These are phyloP conservation scores for Malurus elegans DNA, from an alignment of 2,113 vertebrate species.

Conservation along the genomic window DNA sequence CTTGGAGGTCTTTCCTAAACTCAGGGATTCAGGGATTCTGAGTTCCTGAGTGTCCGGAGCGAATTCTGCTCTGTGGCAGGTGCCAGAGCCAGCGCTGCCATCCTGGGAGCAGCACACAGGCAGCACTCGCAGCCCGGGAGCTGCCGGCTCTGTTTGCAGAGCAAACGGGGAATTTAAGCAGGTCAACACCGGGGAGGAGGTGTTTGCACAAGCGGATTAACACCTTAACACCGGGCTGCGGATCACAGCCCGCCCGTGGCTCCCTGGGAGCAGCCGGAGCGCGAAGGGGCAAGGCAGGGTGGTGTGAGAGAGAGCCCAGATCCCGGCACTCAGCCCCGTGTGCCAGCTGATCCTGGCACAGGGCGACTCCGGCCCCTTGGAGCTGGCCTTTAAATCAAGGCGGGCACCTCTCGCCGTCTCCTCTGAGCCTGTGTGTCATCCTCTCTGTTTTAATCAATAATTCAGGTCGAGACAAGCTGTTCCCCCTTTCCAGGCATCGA, in stretches of 20 bases:
- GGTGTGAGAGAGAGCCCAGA: fast-evolving
- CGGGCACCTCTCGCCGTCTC: background rate
- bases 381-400: background rate
- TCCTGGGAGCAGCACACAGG: background rate
- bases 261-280: fast-evolving
- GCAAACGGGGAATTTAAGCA: background rate
- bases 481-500: constrained; percentile 12
- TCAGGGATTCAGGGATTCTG: background rate
- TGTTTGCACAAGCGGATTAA: background rate
- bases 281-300: background rate
- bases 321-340: background rate
- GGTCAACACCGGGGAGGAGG: background rate
- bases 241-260: background rate
- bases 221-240: background rate
- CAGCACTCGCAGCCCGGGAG: background rate
- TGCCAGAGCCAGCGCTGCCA: background rate
- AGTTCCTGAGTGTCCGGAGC: fast-evolving
- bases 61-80: fast-evolving
- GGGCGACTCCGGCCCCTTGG: background rate
- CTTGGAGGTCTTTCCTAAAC: background rate
- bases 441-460: constrained; percentile 60
- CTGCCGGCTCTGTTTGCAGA: constrained; percentile 4
- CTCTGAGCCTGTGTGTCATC: background rate
- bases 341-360: background rate
- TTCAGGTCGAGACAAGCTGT: constrained; percentile 39